These are phyloP conservation scores for Tetrao urogallus DNA, from an alignment of 2,113 vertebrate genomes.

Conservation along the genomic window DNA sequence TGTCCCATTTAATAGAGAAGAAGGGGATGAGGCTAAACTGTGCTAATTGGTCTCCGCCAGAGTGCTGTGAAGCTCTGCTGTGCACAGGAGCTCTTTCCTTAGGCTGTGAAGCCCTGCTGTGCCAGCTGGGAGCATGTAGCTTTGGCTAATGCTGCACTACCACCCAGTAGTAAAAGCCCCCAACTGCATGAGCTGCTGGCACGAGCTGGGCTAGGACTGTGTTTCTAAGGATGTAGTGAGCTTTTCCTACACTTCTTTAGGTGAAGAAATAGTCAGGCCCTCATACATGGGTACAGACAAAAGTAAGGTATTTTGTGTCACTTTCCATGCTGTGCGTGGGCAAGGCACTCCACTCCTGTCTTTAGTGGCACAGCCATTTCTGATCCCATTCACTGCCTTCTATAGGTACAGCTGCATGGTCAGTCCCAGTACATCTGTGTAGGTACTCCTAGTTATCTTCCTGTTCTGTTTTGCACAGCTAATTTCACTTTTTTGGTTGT, in stretches of 20 bases:
- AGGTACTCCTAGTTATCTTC: not conserved
- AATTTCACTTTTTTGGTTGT: not conserved
- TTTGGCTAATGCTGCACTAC: not conserved
- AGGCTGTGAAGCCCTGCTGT: not conserved
- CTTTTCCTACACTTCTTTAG: no score
- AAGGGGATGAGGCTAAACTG: not conserved
- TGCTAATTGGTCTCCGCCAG: rapidly evolving
- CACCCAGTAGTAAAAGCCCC: not conserved
- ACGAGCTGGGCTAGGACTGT: not conserved
- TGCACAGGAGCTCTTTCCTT: not conserved
- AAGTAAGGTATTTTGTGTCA: not conserved
- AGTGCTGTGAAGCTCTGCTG: rapidly evolving
- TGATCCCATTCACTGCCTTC: not conserved
- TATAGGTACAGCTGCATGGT: not conserved
- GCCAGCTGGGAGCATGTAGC: not conserved
- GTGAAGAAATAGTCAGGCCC: not conserved
- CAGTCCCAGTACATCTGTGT: not conserved
- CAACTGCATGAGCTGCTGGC: not conserved
- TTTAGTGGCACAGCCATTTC: rapidly evolving
- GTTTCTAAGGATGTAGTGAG: not conserved
- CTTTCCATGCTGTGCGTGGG: not conserved
- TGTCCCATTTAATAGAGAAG: not conserved
- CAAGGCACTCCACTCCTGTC: not conserved
- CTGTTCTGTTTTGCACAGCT: rapidly evolving
- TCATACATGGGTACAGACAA: not conserved